phyloP scores from a whole-genome alignment of 2,113 vertebrate genomes.

The Chlamydotis undulata region DNA sequence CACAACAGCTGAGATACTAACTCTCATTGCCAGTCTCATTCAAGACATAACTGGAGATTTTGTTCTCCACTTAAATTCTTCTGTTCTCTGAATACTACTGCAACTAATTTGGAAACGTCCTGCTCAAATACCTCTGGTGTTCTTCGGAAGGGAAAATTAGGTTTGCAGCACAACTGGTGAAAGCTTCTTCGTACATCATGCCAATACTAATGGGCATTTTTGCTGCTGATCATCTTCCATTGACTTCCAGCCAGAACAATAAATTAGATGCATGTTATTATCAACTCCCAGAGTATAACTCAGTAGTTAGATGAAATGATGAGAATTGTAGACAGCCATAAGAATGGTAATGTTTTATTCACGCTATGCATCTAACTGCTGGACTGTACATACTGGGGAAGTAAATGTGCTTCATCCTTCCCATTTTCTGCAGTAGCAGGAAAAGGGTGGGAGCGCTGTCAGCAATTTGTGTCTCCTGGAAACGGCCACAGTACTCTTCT shows the following conservation, averaged over 20 bases:
- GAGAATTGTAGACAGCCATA: background rate
- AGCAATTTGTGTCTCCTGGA: background rate
- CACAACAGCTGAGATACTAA: background rate
- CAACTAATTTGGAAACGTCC: background rate
- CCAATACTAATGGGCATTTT: background rate
- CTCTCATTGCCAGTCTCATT: background rate
- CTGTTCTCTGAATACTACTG: background rate
- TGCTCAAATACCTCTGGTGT: background rate
- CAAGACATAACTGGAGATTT: background rate
- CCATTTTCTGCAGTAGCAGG: background rate
- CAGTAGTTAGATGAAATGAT: background rate
- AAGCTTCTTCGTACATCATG: background rate
- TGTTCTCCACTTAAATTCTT: background rate
- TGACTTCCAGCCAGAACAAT: background rate
- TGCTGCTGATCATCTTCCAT: background rate
- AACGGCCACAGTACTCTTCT: background rate
- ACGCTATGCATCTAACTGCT: background rate
- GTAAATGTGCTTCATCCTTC: background rate
- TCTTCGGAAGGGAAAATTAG: background rate
- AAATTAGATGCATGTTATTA: background rate
- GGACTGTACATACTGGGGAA: background rate
- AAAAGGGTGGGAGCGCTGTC: background rate
- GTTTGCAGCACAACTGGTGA: background rate
- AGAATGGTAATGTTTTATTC: background rate
- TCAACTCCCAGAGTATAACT: background rate